A percentile compares a stretch with the other conserved stretches of the same genome.
Evolutionary conservation across 92 coral and sea anemone species (phyloP).

Genomic region (Paramuricea clavata): DNA sequence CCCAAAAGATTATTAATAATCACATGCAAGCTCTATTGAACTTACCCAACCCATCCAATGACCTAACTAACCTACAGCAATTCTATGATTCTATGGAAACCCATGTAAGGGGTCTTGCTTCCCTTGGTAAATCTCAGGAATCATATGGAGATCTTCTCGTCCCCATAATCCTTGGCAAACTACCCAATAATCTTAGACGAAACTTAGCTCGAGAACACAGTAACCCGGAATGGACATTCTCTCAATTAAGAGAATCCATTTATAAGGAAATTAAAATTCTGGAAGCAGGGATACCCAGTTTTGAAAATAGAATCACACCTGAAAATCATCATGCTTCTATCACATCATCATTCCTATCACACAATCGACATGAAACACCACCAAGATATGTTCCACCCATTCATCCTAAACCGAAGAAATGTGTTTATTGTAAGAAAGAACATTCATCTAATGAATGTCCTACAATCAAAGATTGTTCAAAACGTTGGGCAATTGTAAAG

Average conservation of each 20-base stretch:
- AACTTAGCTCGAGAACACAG: conserved; percentile 52
- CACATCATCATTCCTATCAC: conserved; percentile 37
- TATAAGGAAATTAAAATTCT: conserved; percentile 32
- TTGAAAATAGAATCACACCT: not conserved
- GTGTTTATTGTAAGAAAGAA: conserved; percentile 49
- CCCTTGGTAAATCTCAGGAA: conserved; percentile 18
- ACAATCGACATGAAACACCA: not conserved
- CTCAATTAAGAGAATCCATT: not conserved
- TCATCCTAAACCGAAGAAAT: conserved; percentile 36
- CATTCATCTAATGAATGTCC: conserved; percentile 45
- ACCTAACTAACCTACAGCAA: not conserved
- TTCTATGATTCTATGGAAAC: not conserved
- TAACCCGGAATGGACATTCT: conserved; percentile 51
- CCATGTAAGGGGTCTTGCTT: not conserved
- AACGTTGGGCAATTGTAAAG: conserved; percentile 50
- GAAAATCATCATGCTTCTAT: not conserved
- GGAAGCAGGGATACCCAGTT: not conserved
- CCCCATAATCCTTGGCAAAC: conserved; percentile 51
- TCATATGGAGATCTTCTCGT: conserved; percentile 53
- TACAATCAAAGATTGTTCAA: conserved; percentile 32
- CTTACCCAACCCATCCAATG: conserved; percentile 12
- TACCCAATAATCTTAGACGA: conserved; percentile 39
- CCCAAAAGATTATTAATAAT: conserved; percentile 11
- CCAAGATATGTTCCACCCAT: not conserved
- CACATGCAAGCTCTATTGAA: conserved; percentile 31